Conservation (phyloP, 2,888 invertebrate genomes). For the Pomacea canaliculata region DNA sequence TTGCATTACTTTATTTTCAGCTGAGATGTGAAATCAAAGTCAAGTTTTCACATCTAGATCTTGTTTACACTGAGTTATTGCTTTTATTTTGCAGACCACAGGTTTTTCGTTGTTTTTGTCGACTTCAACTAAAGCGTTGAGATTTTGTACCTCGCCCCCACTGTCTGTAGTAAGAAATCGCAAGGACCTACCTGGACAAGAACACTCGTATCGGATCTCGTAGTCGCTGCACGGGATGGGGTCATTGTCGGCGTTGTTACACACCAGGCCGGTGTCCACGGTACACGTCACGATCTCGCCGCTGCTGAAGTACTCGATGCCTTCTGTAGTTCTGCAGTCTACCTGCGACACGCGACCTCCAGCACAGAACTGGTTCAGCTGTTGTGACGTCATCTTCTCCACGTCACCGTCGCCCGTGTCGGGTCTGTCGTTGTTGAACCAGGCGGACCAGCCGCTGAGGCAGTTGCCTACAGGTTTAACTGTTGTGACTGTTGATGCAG, state of each 20-base stretch:
- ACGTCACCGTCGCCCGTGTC: constrained; percentile 43
- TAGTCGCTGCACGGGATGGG: constrained; percentile 58
- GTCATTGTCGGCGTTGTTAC: constrained; percentile 69
- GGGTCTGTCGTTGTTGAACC: constrained; percentile 55
- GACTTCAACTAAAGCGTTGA: too few species aligned
- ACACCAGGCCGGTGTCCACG: constrained; percentile 80
- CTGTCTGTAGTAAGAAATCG: too few species aligned
- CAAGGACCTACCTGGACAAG: constrained; percentile 73
- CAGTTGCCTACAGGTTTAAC: constrained; percentile 29
- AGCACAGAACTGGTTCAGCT: constrained; percentile 47
- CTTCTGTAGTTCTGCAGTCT: constrained; percentile 55
- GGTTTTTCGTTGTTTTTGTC: too few species aligned
- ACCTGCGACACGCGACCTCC: constrained; percentile 57
- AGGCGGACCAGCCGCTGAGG: constrained; percentile 19
- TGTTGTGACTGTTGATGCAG: constrained; percentile 20
- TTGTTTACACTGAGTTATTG: too few species aligned
- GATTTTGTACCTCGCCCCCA: too few species aligned
- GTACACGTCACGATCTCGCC: constrained; percentile 55
- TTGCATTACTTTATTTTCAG: too few species aligned
- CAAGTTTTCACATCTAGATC: too few species aligned
- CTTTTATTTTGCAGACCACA: too few species aligned
- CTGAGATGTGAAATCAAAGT: too few species aligned
- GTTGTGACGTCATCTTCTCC: constrained; percentile 44
- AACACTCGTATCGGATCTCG: constrained; percentile 63
- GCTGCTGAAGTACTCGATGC: constrained; percentile 44